Evolutionary conservation across 64 coral and sea anemone genomes (phyloP).

Genomic region (Stichodactyla helianthus): DNA sequence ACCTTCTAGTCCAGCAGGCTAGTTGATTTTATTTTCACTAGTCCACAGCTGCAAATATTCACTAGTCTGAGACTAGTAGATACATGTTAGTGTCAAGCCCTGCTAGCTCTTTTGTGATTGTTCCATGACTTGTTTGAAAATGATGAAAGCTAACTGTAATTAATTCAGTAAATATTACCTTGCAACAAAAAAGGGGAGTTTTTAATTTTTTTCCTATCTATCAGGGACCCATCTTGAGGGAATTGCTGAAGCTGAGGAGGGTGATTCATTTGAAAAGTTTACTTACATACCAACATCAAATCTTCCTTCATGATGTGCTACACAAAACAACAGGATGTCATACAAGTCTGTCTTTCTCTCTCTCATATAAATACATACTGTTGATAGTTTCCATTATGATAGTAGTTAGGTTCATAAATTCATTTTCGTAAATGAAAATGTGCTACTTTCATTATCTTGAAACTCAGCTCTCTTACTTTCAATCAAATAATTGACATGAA

Average conservation of each 20-base stretch:
- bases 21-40: no score
- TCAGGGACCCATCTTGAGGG: constrained; percentile 10
- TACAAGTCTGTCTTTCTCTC: not conserved
- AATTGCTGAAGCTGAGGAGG: constrained; percentile 17
- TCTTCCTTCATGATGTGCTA: not conserved
- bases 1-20: not conserved
- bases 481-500: no score
- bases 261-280: constrained; percentile 15
- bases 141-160: not conserved
- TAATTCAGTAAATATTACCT: no score
- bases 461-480: no score
- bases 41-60: no score
- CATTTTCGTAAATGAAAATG: not conserved
- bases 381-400: not conserved
- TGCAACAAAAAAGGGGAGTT: no score
- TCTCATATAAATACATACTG: not conserved
- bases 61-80: no score
- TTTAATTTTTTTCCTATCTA: not conserved
- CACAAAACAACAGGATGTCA: not conserved
- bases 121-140: not conserved
- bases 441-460: not conserved
- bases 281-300: constrained; percentile 10
- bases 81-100: no score
- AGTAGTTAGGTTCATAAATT: not conserved
- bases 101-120: no score